phyloP scores from a whole-genome alignment of 2,888 invertebrate genomes.

The Phyllotreta striolata region DNA sequence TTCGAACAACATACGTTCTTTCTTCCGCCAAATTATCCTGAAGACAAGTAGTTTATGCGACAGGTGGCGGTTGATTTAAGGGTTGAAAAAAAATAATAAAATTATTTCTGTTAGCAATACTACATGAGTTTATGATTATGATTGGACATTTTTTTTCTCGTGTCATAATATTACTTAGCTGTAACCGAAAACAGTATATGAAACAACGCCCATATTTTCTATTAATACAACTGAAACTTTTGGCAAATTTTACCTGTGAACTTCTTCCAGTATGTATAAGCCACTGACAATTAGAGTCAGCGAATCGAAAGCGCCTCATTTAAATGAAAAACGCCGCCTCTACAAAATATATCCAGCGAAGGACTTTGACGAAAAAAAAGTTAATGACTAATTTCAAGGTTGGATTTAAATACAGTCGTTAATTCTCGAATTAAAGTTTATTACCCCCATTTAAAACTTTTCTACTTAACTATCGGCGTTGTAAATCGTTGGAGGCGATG shows the following conservation, averaged over 20 bases:
- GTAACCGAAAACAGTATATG: no score
- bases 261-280: no score
- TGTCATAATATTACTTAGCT: no score
- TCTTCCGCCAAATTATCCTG: constrained; percentile 33
- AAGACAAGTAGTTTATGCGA: constrained; percentile 3
- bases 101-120: neutral
- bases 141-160: no score
- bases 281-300: constrained; percentile 30
- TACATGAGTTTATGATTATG: no score
- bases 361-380: constrained; percentile 50
- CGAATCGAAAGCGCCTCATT: constrained; percentile 26
- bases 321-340: constrained; percentile 33
- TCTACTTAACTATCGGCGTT: constrained; percentile 48
- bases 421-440: constrained; percentile 57
- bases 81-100: constrained; percentile 6
- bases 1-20: constrained; percentile 33
- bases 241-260: neutral
- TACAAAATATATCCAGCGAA: constrained; percentile 34
- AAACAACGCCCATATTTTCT: no score
- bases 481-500: constrained; percentile 39
- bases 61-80: constrained; percentile 13
- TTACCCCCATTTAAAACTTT: constrained; percentile 55
- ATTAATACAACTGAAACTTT: neutral
- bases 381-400: constrained; percentile 60
- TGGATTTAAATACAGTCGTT: constrained; percentile 58